Percentiles rank a stretch among this genome's conserved stretches.
phyloP scores from a whole-genome alignment of 1,140 invertebrate genomes.

The Arctopsyche grandis region DNA sequence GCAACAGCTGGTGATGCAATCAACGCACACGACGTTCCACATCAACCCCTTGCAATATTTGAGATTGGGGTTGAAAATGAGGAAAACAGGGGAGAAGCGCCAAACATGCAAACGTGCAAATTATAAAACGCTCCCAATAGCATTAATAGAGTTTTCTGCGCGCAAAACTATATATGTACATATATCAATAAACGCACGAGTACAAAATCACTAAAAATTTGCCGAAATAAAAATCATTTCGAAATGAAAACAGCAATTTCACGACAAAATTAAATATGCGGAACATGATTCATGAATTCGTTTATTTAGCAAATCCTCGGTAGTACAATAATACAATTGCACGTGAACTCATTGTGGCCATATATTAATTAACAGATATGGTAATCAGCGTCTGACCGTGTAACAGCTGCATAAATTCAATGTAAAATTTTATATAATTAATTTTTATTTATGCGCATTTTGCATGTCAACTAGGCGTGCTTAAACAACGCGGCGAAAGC shows the following conservation, averaged over 20 bases:
- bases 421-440: slow-evolving; percentile 2
- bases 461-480: not conserved
- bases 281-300: no score
- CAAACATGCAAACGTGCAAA: not conserved
- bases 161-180: no score
- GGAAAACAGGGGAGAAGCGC: not conserved
- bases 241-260: no score
- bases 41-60: not conserved
- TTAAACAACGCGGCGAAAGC: not conserved
- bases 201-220: no score
- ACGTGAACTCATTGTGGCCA: not conserved
- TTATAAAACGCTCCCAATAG: not conserved
- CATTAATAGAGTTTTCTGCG: not conserved
- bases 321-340: no score
- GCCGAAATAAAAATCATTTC: no score
- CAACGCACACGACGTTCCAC: slow-evolving; percentile 9
- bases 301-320: no score
- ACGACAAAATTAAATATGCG: no score
- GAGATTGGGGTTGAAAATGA: not conserved
- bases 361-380: slow-evolving; percentile 5
- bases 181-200: no score
- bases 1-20: slow-evolving; percentile 19
- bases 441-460: slow-evolving; percentile 5
- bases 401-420: slow-evolving; percentile 7
- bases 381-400: not conserved